phyloP scores from a whole-genome alignment of 2,797 vertebrate genomes.

The Leucoraja ocellata region DNA sequence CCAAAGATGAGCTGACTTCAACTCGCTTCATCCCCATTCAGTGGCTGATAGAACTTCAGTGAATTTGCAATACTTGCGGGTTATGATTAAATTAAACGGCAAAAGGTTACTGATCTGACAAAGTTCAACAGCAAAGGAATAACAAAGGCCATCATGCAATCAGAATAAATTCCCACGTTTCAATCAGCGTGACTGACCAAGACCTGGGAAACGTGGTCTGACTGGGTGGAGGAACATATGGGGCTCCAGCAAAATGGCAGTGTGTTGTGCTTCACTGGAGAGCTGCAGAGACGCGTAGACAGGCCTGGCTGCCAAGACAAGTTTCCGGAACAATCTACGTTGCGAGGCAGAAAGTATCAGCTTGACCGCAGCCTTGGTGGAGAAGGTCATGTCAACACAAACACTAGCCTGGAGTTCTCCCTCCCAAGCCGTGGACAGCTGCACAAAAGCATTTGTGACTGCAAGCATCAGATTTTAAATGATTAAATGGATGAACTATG shows the following conservation, averaged over 20 bases:
- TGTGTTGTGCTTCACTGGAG: background rate
- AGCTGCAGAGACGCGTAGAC: background rate
- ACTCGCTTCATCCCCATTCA: background rate
- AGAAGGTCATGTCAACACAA: background rate
- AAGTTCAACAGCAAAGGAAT: background rate
- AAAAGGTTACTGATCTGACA: background rate
- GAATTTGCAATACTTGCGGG: background rate
- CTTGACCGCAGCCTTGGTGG: background rate
- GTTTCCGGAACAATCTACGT: background rate
- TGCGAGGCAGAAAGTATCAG: background rate
- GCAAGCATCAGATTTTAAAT: background rate
- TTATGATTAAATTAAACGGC: background rate
- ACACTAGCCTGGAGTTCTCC: background rate
- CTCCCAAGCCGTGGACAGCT: constrained; percentile 26
- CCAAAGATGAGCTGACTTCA: background rate
- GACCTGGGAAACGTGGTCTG: background rate
- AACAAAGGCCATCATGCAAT: background rate
- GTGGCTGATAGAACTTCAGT: background rate
- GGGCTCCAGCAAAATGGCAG: background rate
- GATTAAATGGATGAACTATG: background rate
- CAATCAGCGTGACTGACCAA: background rate
- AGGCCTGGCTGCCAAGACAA: background rate
- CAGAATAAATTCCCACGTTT: background rate
- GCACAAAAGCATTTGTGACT: background rate
- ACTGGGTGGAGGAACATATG: background rate